These are phyloP conservation scores for Lytechinus variegatus DNA, from an alignment of 35 echinoderm and acorn worm genomes.

Conservation along the genomic window DNA sequence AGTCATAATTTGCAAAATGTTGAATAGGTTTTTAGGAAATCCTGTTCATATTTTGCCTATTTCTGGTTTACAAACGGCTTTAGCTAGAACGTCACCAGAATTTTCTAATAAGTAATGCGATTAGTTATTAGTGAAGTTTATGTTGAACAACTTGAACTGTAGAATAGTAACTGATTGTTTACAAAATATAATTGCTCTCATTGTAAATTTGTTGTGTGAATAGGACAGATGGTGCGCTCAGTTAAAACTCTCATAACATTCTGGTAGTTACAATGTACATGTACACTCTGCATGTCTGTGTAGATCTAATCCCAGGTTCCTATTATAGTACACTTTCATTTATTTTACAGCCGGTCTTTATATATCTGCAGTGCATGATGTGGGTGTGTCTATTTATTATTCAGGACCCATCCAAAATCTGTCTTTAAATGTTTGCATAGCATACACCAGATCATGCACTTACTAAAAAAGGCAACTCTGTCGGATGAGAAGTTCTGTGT, in stretches of 20 bases:
- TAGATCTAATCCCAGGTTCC: background rate
- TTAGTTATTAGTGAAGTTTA: background rate
- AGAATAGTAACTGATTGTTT: background rate
- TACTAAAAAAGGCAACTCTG: background rate
- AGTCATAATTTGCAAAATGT: too few species aligned
- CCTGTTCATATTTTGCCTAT: too few species aligned
- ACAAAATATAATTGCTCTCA: background rate
- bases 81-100: too few species aligned
- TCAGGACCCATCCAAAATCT: background rate
- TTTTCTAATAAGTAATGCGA: too few species aligned
- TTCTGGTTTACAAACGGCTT: too few species aligned
- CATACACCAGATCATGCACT: background rate
- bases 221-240: background rate
- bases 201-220: background rate
- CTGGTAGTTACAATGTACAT: background rate
- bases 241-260: background rate
- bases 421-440: background rate
- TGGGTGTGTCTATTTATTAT: slow-evolving; percentile 10
- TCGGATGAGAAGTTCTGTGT: background rate
- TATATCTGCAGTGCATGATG: background rate
- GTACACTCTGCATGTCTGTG: background rate
- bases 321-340: background rate
- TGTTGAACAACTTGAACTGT: background rate
- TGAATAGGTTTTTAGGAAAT: too few species aligned
- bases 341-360: background rate